A percentile compares a stretch with the other conserved stretches of the same genome.
Evolutionary conservation across 1,140 invertebrate genomes (phyloP).

Genomic region (Formica exsecta): DNA sequence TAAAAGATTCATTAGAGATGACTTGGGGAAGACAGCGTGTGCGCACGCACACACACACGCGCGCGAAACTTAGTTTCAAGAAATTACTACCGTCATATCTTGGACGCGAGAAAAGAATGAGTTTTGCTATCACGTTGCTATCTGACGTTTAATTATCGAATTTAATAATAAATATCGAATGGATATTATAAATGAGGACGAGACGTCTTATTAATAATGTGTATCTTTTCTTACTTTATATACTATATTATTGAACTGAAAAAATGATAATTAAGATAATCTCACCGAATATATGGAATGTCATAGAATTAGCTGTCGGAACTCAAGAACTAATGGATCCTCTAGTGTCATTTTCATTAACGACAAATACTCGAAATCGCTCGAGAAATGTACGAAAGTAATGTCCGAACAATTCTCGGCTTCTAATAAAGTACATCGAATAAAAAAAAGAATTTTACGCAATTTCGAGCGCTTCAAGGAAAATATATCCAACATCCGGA

Average conservation of each 20-base stretch:
- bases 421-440: not conserved
- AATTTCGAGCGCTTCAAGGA: conserved; percentile 26
- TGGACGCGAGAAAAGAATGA: not conserved
- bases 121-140: not conserved
- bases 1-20: conserved; percentile 30
- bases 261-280: not conserved
- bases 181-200: not conserved
- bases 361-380: conserved; percentile 9
- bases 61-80: conserved; percentile 21
- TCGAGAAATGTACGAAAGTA: conserved; percentile 17
- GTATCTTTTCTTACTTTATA: not conserved
- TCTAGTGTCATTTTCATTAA: not conserved
- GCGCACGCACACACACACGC: too few relatives aligned
- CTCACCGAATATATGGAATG: not conserved
- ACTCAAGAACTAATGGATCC: not conserved
- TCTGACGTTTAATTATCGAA: conserved; percentile 12
- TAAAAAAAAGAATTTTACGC: not conserved
- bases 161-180: conserved; percentile 33
- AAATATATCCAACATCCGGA: not conserved
- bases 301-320: not conserved
- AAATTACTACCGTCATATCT: conserved; percentile 34
- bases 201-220: not conserved
- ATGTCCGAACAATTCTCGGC: too few relatives aligned
- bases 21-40: not conserved
- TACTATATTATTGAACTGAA: not conserved